Evolutionary conservation across 2,888 invertebrate genomes (phyloP).

Genomic region (Zygaena filipendulae): DNA sequence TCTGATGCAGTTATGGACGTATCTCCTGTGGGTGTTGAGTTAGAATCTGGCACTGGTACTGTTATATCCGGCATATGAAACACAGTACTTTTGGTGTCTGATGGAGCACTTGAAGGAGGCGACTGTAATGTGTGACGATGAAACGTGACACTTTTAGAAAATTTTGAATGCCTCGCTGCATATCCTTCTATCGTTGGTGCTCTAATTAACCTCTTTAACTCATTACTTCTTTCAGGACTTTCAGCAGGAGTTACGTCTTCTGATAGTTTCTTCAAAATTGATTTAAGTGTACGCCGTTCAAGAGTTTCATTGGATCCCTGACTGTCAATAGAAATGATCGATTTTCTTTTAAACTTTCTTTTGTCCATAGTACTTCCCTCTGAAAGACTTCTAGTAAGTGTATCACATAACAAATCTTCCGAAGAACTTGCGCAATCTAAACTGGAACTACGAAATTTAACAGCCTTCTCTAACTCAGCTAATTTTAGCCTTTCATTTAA

Average conservation of each 20-base stretch:
- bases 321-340: slow-evolving; percentile 41
- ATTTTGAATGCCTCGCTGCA: slow-evolving; percentile 87
- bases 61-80: slow-evolving; percentile 43
- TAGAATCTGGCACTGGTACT: slow-evolving; percentile 11
- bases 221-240: slow-evolving; percentile 61
- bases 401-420: slow-evolving; percentile 66
- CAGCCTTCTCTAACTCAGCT: slow-evolving; percentile 81
- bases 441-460: slow-evolving; percentile 82
- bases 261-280: slow-evolving; percentile 85
- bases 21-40: slow-evolving; percentile 23
- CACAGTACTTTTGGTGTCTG: slow-evolving; percentile 36
- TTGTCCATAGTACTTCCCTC: slow-evolving; percentile 83
- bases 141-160: slow-evolving; percentile 90
- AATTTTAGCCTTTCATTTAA: slow-evolving; percentile 88
- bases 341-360: slow-evolving; percentile 55
- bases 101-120: slow-evolving; percentile 71
- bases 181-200: slow-evolving; percentile 91
- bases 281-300: slow-evolving; percentile 84
- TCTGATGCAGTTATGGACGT: slow-evolving; percentile 21
- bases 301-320: slow-evolving; percentile 80
- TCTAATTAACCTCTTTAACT: slow-evolving; percentile 76
- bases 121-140: slow-evolving; percentile 86
- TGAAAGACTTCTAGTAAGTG: slow-evolving; percentile 80
- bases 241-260: slow-evolving; percentile 70
- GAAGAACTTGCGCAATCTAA: slow-evolving; percentile 76